Conservation (phyloP, 2,797 vertebrate species). For the Telmatherina bonti region DNA sequence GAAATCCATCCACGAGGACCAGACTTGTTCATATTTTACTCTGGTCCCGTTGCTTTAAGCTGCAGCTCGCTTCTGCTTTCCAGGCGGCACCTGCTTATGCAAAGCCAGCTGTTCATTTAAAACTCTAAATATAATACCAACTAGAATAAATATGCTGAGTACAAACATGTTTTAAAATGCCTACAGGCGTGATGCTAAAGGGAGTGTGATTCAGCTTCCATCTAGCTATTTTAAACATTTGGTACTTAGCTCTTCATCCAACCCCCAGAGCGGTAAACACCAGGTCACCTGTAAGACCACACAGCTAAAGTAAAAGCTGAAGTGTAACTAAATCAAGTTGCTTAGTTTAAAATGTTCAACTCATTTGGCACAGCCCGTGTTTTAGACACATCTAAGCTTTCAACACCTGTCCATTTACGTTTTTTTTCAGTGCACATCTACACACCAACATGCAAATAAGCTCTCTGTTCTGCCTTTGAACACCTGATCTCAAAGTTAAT, state of each 20-base stretch:
- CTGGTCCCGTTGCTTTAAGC: neutral
- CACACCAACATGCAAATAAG: constrained; percentile 34
- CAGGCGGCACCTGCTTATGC: neutral
- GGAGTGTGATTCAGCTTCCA: constrained; percentile 1
- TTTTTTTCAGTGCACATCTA: constrained; percentile 13
- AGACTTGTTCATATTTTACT: neutral
- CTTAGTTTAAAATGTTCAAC: constrained; percentile 24
- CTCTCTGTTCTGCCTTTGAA: constrained; percentile 10
- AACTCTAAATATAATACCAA: neutral
- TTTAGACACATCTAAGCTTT: constrained; percentile 44
- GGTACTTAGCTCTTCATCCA: constrained; percentile 23
- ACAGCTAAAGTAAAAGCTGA: constrained; percentile 20
- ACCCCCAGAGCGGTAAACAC: constrained; percentile 8
- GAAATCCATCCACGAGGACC: neutral
- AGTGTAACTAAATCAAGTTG: constrained; percentile 15
- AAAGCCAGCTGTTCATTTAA: neutral
- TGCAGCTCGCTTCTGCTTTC: too few relatives aligned
- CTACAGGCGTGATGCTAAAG: neutral
- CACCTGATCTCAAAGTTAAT: constrained; percentile 40
- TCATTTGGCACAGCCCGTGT: neutral
- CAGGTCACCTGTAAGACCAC: constrained; percentile 14
- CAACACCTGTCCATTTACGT: constrained; percentile 31
- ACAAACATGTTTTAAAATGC: neutral
- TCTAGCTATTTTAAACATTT: constrained; percentile 28
- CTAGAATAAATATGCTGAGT: neutral